phyloP scores from a whole-genome alignment of 2,888 invertebrate genomes.

The Eupithecia insigniata region DNA sequence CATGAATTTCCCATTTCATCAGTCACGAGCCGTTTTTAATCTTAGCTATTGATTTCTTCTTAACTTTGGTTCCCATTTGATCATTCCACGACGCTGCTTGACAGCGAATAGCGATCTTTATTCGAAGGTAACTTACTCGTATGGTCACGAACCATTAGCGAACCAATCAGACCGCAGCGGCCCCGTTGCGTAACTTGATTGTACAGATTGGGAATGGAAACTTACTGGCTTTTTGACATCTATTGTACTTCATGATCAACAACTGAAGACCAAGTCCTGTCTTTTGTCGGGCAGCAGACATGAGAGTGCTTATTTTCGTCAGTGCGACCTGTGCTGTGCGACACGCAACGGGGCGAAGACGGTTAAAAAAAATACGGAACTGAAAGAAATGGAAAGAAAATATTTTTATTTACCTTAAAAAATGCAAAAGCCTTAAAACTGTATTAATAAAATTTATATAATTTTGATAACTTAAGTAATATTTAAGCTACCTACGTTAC shows the following conservation, averaged over 20 bases:
- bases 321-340: too few relatives aligned
- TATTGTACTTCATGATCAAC: background rate
- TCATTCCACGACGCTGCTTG: background rate
- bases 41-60: too few relatives aligned
- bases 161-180: constrained; percentile 61
- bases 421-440: too few relatives aligned
- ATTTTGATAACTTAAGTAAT: too few relatives aligned
- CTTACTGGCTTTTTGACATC: background rate
- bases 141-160: constrained; percentile 55
- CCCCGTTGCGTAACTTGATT: constrained; percentile 67
- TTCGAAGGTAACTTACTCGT: constrained; percentile 21
- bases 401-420: too few relatives aligned
- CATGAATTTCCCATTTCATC: background rate
- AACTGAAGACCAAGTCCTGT: background rate
- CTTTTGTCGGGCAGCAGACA: background rate
- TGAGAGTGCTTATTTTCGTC: background rate
- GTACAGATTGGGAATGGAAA: constrained; percentile 21
- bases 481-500: too few relatives aligned
- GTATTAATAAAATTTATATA: too few relatives aligned
- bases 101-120: constrained; percentile 11
- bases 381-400: too few relatives aligned
- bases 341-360: too few relatives aligned
- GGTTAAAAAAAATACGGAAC: too few relatives aligned
- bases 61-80: background rate
- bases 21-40: background rate